Conservation (phyloP, 2,888 invertebrate species). For the Chromoteleia sp. region DNA sequence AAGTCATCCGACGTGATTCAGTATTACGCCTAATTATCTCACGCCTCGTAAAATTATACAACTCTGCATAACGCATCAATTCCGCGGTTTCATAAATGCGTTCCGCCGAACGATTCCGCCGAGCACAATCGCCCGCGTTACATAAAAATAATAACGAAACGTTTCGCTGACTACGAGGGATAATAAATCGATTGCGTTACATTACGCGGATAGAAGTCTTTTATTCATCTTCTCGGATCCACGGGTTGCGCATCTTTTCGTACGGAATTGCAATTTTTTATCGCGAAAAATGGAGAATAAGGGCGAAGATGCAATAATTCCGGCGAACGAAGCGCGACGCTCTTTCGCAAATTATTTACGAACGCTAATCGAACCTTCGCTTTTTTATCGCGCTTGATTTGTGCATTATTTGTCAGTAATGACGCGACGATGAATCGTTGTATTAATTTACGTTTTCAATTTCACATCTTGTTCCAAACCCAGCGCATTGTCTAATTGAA, state of each 20-base stretch:
- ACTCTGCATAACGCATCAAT: slow-evolving; percentile 34
- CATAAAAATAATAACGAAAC: slow-evolving; percentile 35
- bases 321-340: slow-evolving; percentile 2
- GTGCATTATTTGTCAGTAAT: background rate
- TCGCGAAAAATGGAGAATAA: slow-evolving; percentile 10
- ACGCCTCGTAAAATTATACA: slow-evolving; percentile 62
- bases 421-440: too few species aligned
- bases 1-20: slow-evolving; percentile 50
- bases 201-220: slow-evolving; percentile 5
- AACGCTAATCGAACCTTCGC: background rate
- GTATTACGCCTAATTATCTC: slow-evolving; percentile 53
- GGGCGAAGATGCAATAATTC: slow-evolving; percentile 25
- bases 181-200: slow-evolving; percentile 26
- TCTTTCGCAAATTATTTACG: slow-evolving; percentile 3
- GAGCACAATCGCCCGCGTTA: slow-evolving; percentile 29
- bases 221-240: slow-evolving; percentile 33
- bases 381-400: background rate
- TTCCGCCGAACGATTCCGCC: slow-evolving; percentile 18
- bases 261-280: slow-evolving; percentile 44
- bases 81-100: slow-evolving; percentile 43
- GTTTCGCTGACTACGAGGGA: slow-evolving; percentile 26
- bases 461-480: too few species aligned
- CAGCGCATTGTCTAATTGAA: too few species aligned
- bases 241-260: slow-evolving; percentile 16
- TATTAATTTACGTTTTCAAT: background rate